Percentiles rank a stretch among this genome's conserved stretches.
Evolutionary conservation across 2,888 invertebrate species (phyloP).

Genomic region (Eurois occulta): DNA sequence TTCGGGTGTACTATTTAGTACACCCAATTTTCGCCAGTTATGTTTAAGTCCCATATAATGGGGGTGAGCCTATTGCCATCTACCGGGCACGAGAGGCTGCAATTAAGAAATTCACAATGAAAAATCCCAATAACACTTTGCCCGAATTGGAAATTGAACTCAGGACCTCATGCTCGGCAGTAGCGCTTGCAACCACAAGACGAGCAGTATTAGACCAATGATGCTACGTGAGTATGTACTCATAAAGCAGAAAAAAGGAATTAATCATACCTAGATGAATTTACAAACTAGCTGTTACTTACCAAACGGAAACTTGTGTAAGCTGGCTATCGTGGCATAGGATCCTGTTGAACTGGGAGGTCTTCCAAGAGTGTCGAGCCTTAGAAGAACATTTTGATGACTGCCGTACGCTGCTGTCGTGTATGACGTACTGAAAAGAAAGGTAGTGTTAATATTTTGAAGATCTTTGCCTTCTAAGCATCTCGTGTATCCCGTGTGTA

Average conservation of each 20-base stretch:
- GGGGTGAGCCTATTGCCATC: no score
- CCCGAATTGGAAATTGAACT: background rate
- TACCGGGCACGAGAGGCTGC: background rate
- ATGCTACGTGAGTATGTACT: no score
- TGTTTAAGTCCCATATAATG: background rate
- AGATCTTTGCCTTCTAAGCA: background rate
- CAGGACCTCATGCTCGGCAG: background rate
- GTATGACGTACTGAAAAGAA: constrained; percentile 92
- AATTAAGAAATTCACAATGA: no score
- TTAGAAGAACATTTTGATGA: constrained; percentile 94
- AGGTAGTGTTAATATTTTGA: constrained; percentile 20
- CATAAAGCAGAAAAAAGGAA: no score
- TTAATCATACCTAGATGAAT: background rate
- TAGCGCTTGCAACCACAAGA: background rate
- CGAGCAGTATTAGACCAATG: no score
- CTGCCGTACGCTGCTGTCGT: constrained; percentile 94
- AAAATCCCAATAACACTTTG: background rate
- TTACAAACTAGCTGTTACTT: constrained; percentile 59
- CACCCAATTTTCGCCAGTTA: no score
- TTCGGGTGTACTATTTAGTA: background rate
- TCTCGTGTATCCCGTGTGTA: background rate
- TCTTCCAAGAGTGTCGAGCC: constrained; percentile 93
- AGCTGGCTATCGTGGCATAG: constrained; percentile 95
- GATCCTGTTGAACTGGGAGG: constrained; percentile 95
- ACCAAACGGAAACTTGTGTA: constrained; percentile 93